Evolutionary conservation across 2,113 vertebrate genomes (phyloP).

Genomic region (Vimba vimba): DNA sequence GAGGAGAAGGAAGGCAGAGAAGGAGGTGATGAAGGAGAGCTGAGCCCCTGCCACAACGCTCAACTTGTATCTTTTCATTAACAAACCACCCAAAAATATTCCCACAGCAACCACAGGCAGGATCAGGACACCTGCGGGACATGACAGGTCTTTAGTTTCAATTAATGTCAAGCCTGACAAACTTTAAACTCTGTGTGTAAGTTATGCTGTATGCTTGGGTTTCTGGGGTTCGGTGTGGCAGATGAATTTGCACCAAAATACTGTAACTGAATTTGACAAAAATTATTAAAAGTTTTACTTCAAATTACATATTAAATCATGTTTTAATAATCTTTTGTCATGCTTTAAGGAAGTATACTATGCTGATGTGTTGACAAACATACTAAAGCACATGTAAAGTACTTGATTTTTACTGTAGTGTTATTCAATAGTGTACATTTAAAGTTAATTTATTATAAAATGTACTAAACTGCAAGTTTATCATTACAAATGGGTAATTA

Average conservation of each 20-base stretch:
- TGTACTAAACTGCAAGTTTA: too few relatives aligned
- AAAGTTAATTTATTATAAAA: too few relatives aligned
- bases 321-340: too few relatives aligned
- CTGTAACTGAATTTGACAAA: neutral
- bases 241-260: neutral
- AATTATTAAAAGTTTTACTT: too few relatives aligned
- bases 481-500: too few relatives aligned
- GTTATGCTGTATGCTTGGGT: neutral
- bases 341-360: too few relatives aligned
- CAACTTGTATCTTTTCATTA: conserved; percentile 88
- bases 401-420: too few relatives aligned
- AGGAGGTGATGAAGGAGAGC: conserved; percentile 73
- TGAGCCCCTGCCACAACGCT: conserved; percentile 78
- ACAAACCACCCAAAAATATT: conserved; percentile 85
- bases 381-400: too few relatives aligned
- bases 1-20: conserved; percentile 61
- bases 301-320: too few relatives aligned
- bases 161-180: neutral
- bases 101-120: conserved; percentile 80
- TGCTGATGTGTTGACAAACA: too few relatives aligned
- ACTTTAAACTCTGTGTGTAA: neutral
- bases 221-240: neutral
- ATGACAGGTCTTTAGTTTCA: neutral
- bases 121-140: conserved; percentile 75
- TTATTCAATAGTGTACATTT: too few relatives aligned